Evolutionary conservation across 2,888 invertebrate species (phyloP), one percentile per base, ranked within the genome.

Genomic region (Omphaloscelis lunosa): DNA sequence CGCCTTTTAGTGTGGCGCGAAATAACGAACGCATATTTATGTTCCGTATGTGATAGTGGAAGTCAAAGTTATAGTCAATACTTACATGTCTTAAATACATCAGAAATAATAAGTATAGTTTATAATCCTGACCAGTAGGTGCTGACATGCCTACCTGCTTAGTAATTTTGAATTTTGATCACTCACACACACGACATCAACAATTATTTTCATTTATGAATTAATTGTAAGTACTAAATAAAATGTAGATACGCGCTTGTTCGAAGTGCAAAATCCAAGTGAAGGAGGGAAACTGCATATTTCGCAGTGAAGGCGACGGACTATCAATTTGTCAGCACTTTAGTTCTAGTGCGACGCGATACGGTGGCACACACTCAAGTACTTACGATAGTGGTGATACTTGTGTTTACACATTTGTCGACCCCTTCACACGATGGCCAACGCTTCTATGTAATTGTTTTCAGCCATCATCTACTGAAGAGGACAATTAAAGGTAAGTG

Each of bases 331-430:
- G 41, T 56, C 39, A 68, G 63, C 72, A 77, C 82, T 77, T 72
- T 41, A 65, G 59, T 72, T 69, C 48, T 69, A 69, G 41, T 81
- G 53, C 11, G 29, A 68, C 29, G 34, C 41, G 61, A 45, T 80
- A 82, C 53, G 48, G 59, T 59, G 53, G 53, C 53, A 58, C 20
- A 68, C 29, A 62, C 62, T 72, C 29, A 45, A 82, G 69, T 39
- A 20, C 65, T 34, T 34, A 34, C 34, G 27, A 41, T 15, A 62
- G 61, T 78, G 69, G 45, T 15, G 62, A 41, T 63, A 51, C 61
- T 58, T 34, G 41, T 79, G 74, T 73, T 73, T 67, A 78, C 74
- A 78, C 63, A 63, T 62, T 39, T 63, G 39, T 71, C 27, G 29
- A 29, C 29, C 67, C 53, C 63, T 74, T 68, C 59, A 73, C 53